These are phyloP conservation scores for Belgica antarctica DNA, from an alignment of 2,888 invertebrate genomes.

Conservation along the genomic window DNA sequence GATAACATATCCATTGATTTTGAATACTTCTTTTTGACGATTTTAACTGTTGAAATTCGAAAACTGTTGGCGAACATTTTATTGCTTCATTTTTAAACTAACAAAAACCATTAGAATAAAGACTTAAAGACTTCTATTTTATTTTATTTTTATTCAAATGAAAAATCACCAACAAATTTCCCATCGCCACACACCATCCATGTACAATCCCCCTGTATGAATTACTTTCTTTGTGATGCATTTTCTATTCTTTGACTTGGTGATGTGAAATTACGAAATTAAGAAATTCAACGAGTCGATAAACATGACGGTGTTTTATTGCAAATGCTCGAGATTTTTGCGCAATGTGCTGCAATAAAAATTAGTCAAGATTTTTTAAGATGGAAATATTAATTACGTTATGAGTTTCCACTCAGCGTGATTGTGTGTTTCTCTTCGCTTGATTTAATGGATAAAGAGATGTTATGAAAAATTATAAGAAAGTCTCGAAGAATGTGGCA, in stretches of 20 bases:
- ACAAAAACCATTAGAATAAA: too few relatives aligned
- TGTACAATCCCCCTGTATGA: too few relatives aligned
- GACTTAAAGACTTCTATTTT: too few relatives aligned
- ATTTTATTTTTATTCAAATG: too few relatives aligned
- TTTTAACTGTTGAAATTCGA: too few relatives aligned
- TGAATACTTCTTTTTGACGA: too few relatives aligned
- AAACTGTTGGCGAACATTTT: too few relatives aligned
- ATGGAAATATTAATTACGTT: neutral
- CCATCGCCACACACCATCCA: too few relatives aligned
- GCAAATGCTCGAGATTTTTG: neutral
- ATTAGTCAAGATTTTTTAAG: neutral
- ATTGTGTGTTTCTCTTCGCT: neutral
- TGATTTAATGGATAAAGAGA: neutral
- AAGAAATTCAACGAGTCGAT: neutral
- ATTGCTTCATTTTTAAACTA: too few relatives aligned
- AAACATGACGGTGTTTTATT: neutral
- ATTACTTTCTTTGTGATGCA: too few relatives aligned
- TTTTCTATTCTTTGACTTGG: neutral
- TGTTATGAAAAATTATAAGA: neutral
- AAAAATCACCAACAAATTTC: too few relatives aligned
- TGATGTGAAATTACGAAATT: neutral
- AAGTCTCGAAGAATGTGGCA: neutral
- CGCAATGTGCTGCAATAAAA: neutral
- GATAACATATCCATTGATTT: too few relatives aligned
- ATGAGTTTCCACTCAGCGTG: neutral